phyloP scores from a whole-genome alignment of 2,797 vertebrate species.

The Poecilia velifera region DNA sequence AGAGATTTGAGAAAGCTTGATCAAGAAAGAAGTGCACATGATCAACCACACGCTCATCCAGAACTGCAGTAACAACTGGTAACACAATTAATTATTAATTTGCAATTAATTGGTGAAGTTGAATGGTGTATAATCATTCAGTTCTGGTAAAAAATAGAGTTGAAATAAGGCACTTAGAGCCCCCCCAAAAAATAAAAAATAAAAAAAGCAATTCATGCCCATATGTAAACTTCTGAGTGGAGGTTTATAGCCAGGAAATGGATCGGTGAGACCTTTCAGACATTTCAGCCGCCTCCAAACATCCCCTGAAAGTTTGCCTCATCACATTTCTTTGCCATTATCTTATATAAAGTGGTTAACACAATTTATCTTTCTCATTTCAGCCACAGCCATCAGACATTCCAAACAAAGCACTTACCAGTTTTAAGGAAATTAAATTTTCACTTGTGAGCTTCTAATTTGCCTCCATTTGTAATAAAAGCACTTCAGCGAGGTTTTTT shows the following conservation, averaged over 20 bases:
- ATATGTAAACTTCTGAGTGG: neutral
- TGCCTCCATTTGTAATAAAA: conserved; percentile 6
- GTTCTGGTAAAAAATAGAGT: neutral
- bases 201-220: neutral
- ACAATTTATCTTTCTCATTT: conserved; percentile 33
- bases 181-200: neutral
- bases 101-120: neutral
- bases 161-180: neutral
- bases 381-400: conserved; percentile 36
- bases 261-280: too few relatives aligned
- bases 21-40: too few relatives aligned
- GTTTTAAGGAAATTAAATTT: neutral
- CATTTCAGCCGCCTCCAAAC: neutral
- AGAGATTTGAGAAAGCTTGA: neutral
- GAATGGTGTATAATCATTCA: neutral
- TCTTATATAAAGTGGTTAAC: conserved; percentile 43
- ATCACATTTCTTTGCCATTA: conserved; percentile 38
- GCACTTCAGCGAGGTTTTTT: conserved; percentile 20
- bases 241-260: neutral
- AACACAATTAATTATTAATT: neutral
- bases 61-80: neutral
- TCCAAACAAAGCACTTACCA: conserved; percentile 4
- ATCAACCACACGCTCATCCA: neutral
- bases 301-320: conserved; percentile 58
- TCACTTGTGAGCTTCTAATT: neutral